Base-by-base conservation (phyloP, 2,113 vertebrate species). In the Speoplatyrhinus poulsoni region DNA sequence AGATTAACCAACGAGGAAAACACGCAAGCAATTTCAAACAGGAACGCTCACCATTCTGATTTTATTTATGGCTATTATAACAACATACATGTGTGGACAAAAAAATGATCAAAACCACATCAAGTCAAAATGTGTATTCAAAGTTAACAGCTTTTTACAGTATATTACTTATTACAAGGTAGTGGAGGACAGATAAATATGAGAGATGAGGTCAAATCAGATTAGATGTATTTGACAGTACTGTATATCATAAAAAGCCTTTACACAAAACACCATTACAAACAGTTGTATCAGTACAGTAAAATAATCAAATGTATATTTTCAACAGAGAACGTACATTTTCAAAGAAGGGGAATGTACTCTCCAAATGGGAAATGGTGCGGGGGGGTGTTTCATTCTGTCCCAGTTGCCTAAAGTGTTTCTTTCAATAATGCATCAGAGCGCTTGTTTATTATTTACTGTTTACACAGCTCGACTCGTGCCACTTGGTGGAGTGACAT, bases 361-460 rank as follows among this genome's bases (percentile, higher is more conserved):
- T 75, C 13, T 87, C 87, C 82, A 67, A 83, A 81, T 81, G 75
- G 69, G 73, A 60, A 13, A 36, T 46, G 41, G 48, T 12, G 54
- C 12, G 2, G 47, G 17, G n/a, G 61, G 56, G 63, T 70, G 60
- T 87, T 86, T 91, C 84, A 90, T 86, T 87, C 84, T 84, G 87
- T 88, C 87, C 90, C 90, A 89, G 85, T 88, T 89, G 91, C 89
- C 85, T 89, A 87, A 89, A 91, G 85, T 90, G 88, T 87, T 92
- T 90, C 90, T 82, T 83, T 93, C 86, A 91, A 92, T 93, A 92
- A 93, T 91, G 84, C 86, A 92, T 93, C 82, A 88, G 83, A 90
- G 85, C 72, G 67, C 89, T 90, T 90, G 92, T 92, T 91, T 92
- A 91, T 92, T 91, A 92, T 93, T 91, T 93, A 90, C 90, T 90